Evolutionary conservation across 2,888 invertebrate genomes (phyloP), one percentile per base, ranked within the genome.

Genomic region (Caenorhabditis sp.): DNA sequence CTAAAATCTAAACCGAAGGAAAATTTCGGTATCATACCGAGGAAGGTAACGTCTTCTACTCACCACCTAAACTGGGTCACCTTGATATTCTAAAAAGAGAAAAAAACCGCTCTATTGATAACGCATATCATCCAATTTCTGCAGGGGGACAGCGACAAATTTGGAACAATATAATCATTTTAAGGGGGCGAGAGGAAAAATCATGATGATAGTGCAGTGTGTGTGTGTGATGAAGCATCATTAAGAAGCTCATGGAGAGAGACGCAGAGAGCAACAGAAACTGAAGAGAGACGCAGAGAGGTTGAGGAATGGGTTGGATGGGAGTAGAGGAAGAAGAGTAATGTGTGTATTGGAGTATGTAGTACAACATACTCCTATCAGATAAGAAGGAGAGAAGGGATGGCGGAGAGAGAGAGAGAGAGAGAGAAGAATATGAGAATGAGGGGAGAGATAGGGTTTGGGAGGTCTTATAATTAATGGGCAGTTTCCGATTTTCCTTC

Each of bases 261-360:
- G 26, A 54, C 24, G 41, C 38, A 66, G 56, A 66, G 28, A 56
- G 56, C 41, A 47, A 56, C 19, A 75, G 56, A 75, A 38, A 24
- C 10, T 41, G 24, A 41, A 4, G 31, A 59, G 59, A 63, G 44
- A 26, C 22, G 24, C 38, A 44, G 63, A 47, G 14, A 63, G 44
- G 6, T 28, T 16, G n/a, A 63, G 41, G n/a, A 14, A 12, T 6
- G 38, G 56, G 44, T 8, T 31, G 68, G 8, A 28, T 51, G 28
- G 35, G 31, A 54, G 69, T 54, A 38, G 44, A 16, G n/a, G 56
- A 41, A 70, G 58, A 61, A 49, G 59, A 41, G 24, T 56, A 51
- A 66, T 31, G 47, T 8, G 14, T 24, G 54, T 8, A 26, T 24
- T 54, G 28, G 44, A 63, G 44, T 44, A 63, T 28, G 44, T 47